Evolutionary conservation across 2,888 invertebrate genomes (phyloP).

Genomic region (Watsonalla cultraria): DNA sequence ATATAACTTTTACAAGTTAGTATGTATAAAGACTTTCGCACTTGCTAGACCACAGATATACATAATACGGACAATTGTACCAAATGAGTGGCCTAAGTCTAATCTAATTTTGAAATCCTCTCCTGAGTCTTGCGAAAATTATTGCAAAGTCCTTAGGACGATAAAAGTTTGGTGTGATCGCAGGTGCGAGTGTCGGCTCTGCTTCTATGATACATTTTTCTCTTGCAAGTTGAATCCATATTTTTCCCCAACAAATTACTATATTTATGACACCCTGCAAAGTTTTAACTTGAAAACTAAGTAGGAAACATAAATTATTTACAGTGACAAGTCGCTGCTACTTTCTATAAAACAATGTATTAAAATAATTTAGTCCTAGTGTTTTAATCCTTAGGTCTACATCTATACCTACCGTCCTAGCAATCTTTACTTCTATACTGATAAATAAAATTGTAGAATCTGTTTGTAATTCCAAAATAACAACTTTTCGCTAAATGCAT

Average conservation of each 20-base stretch:
- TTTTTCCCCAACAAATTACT: slow-evolving; percentile 50
- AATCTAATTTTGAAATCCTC: not conserved
- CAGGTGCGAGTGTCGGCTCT: slow-evolving; percentile 60
- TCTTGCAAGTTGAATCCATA: slow-evolving; percentile 54
- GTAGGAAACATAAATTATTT: slow-evolving; percentile 12
- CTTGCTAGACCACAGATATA: no score
- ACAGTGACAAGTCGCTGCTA: not conserved
- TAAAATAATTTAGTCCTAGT: not conserved
- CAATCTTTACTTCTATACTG: no score
- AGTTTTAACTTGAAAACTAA: slow-evolving; percentile 27
- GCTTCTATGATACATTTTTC: slow-evolving; percentile 61
- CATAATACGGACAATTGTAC: no score
- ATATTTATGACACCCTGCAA: slow-evolving; percentile 44
- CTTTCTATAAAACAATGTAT: not conserved
- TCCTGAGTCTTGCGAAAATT: not conserved
- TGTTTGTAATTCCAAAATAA: no score
- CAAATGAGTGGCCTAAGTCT: not conserved
- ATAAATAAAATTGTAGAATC: no score
- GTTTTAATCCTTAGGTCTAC: no score
- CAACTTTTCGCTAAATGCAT: no score
- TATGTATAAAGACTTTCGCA: no score
- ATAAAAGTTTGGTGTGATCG: slow-evolving; percentile 46
- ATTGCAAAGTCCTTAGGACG: slow-evolving; percentile 10
- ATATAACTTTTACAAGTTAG: no score
- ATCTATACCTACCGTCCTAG: no score